phyloP scores from a whole-genome alignment of 2,113 vertebrate species.

The Sinocyclocheilus anshuiensis region DNA sequence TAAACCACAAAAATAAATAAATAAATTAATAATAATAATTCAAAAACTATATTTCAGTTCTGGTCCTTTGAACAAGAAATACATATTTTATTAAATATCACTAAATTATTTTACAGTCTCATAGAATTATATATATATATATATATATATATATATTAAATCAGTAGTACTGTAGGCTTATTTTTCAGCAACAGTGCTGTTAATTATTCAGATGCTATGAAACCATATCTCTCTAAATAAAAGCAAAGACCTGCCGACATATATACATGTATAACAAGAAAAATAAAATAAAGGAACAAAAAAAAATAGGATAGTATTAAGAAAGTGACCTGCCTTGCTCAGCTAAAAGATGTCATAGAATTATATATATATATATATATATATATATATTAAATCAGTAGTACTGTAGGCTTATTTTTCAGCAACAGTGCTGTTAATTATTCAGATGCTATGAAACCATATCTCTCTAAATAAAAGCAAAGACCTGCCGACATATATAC shows the following conservation, averaged over 20 bases:
- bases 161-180: constrained; percentile 47
- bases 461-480: constrained; percentile 85
- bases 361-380: background rate
- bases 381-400: constrained; percentile 47
- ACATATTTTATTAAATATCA: constrained; percentile 78
- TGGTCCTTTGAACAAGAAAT: constrained; percentile 61
- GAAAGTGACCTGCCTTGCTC: constrained; percentile 6
- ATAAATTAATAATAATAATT: background rate
- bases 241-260: constrained; percentile 74
- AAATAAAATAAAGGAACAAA: constrained; percentile 60
- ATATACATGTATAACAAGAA: constrained; percentile 66
- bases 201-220: constrained; percentile 68
- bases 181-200: constrained; percentile 61
- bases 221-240: constrained; percentile 84
- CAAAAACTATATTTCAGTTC: background rate
- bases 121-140: constrained; percentile 45
- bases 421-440: constrained; percentile 59
- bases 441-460: constrained; percentile 75
- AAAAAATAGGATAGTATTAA: background rate
- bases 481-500: constrained; percentile 69
- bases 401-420: constrained; percentile 51
- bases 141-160: constrained; percentile 32
- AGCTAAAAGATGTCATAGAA: constrained; percentile 30
- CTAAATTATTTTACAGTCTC: constrained; percentile 76
- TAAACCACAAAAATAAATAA: background rate